Conservation (phyloP, 2,888 invertebrate species). For the Tachystola acroxantha region DNA sequence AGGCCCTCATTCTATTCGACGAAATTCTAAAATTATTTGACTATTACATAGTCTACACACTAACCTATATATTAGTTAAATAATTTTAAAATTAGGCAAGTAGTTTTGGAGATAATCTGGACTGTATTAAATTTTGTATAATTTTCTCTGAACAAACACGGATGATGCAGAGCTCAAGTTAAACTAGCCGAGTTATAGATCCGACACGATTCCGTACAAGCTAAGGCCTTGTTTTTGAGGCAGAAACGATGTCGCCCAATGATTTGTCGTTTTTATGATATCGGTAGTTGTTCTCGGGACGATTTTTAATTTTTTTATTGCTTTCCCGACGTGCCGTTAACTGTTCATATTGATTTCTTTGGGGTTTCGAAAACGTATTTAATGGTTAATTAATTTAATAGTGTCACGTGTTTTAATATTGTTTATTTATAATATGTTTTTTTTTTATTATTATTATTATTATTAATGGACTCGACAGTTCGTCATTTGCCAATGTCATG, state of each 20-base stretch:
- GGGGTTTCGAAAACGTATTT: neutral
- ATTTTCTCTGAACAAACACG: neutral
- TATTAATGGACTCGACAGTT: too few relatives aligned
- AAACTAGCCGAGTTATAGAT: neutral
- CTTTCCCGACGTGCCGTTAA: slow-evolving; percentile 10
- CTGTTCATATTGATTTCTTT: neutral
- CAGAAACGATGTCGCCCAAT: slow-evolving; percentile 29
- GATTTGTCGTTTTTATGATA: slow-evolving; percentile 48
- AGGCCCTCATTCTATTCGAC: too few relatives aligned
- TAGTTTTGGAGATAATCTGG: too few relatives aligned
- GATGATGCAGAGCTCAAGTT: neutral
- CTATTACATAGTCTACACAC: too few relatives aligned
- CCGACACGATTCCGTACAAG: slow-evolving; percentile 16
- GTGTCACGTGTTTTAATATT: too few relatives aligned
- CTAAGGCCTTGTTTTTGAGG: slow-evolving; percentile 17
- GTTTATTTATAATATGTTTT: too few relatives aligned
- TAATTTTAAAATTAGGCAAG: too few relatives aligned
- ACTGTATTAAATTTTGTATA: too few relatives aligned
- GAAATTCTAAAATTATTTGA: too few relatives aligned
- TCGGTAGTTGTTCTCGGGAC: slow-evolving; percentile 19
- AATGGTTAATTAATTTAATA: neutral
- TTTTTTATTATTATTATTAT: too few relatives aligned
- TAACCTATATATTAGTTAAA: too few relatives aligned
- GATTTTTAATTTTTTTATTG: slow-evolving; percentile 17
- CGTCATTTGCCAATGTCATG: too few relatives aligned